A percentile compares a stretch with the other conserved stretches of the same genome.
Conservation (phyloP, 2,113 vertebrate genomes). For the Progne subis region DNA sequence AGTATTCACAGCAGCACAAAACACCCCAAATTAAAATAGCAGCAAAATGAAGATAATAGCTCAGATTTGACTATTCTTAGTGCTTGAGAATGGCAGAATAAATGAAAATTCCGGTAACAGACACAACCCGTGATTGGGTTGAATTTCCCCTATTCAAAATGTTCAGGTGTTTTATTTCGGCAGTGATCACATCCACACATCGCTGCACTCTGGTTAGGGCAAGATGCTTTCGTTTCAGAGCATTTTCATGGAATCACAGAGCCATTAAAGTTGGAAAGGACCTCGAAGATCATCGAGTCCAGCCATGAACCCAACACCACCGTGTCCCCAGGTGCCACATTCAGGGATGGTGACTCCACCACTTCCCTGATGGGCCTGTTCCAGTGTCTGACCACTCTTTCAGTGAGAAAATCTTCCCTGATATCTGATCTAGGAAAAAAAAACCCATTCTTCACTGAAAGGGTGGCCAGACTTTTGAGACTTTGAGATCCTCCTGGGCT, state of each 20-base stretch:
- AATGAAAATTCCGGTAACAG: not conserved
- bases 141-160: not conserved
- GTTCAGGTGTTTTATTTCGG: not conserved
- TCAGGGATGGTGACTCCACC: not conserved
- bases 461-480: not conserved
- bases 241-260: not conserved
- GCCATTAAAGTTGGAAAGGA: not conserved
- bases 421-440: not conserved
- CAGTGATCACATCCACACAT: not conserved
- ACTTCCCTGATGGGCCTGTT: rapidly evolving
- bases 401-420: not conserved
- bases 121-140: not conserved
- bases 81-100: not conserved
- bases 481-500: not conserved
- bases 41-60: not conserved
- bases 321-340: not conserved
- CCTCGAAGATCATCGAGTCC: not conserved
- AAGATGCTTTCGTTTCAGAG: not conserved
- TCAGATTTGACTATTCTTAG: not conserved
- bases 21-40: not conserved
- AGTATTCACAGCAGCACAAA: not conserved
- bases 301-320: not conserved
- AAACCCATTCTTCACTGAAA: not conserved
- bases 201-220: rapidly evolving
- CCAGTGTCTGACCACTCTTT: not conserved